Evolutionary conservation across 2,797 vertebrate species (phyloP).

Genomic region (Nannoperca obscura): DNA sequence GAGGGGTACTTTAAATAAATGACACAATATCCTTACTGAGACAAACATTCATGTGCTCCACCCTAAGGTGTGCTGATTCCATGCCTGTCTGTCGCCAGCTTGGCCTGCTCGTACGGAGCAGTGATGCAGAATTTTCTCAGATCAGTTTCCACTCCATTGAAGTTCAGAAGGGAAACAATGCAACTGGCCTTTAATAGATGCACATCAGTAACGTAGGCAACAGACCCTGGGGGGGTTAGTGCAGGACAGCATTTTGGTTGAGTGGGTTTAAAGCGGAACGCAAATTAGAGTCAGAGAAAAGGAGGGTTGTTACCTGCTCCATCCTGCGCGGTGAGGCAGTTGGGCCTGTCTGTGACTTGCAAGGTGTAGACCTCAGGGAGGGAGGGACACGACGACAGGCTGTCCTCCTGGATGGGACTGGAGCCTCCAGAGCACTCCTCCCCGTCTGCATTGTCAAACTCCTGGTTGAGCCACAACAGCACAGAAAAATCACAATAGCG

Average conservation of each 20-base stretch:
- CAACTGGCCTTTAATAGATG: constrained; percentile 53
- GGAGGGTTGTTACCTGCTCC: constrained; percentile 84
- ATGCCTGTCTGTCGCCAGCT: constrained; percentile 13
- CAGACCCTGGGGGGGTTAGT: constrained; percentile 34
- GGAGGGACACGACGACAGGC: constrained; percentile 93
- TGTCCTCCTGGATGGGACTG: constrained; percentile 94
- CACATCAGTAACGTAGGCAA: constrained; percentile 45
- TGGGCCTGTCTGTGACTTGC: constrained; percentile 86
- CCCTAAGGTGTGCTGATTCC: not conserved
- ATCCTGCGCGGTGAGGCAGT: constrained; percentile 79
- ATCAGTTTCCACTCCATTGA: constrained; percentile 63
- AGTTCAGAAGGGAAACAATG: constrained; percentile 33
- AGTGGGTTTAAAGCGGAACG: not conserved
- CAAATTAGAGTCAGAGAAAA: not conserved
- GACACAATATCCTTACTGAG: not conserved
- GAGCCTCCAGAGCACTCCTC: constrained; percentile 93
- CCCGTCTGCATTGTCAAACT: constrained; percentile 94
- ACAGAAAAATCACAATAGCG: constrained; percentile 20
- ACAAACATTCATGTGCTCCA: not conserved
- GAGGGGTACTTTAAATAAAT: not conserved
- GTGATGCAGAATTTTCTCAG: constrained; percentile 49
- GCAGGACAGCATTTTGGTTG: constrained; percentile 14
- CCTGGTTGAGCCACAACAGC: constrained; percentile 72
- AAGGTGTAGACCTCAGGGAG: constrained; percentile 95
- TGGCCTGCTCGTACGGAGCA: constrained; percentile 23